Conservation (phyloP, 2,113 vertebrate species). For the Microcebus lehilahytsara region DNA sequence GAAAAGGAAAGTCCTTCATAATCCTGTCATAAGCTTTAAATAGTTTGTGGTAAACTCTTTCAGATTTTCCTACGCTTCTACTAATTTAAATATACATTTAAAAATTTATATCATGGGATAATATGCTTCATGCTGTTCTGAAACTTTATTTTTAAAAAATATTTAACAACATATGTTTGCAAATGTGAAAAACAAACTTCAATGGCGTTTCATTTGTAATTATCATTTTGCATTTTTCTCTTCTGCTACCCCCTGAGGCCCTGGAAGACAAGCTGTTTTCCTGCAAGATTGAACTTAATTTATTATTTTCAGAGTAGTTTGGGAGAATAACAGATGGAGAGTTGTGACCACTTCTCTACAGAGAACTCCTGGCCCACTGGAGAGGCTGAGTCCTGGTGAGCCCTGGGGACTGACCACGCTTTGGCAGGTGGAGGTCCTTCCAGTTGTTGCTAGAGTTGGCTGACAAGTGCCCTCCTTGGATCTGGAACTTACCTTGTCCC, state of each 20-base stretch:
- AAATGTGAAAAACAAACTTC: conserved; percentile 33
- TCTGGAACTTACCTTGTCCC: not conserved
- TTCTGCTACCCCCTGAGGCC: not conserved
- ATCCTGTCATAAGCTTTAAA: not conserved
- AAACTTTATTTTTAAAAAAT: conserved; percentile 3
- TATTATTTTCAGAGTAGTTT: not conserved
- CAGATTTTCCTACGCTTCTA: not conserved
- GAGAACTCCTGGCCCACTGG: not conserved
- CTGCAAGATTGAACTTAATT: not conserved
- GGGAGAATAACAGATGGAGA: not conserved
- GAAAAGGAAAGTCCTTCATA: not conserved
- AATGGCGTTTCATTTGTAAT: not conserved
- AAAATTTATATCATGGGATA: not conserved
- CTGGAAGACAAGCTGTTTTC: not conserved
- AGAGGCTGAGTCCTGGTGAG: not conserved
- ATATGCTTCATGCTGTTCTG: not conserved
- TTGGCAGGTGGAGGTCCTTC: not conserved
- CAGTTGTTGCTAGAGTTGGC: not conserved
- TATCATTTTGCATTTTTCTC: not conserved
- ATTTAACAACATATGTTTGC: not conserved
- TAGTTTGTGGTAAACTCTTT: not conserved
- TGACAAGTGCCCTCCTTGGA: not conserved
- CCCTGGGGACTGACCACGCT: not conserved
- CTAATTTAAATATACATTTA: not conserved
- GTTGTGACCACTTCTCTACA: not conserved